Evolutionary conservation across 2,888 invertebrate species (phyloP), one percentile per base, ranked within the genome.

Genomic region (Acanthopleura granulata): DNA sequence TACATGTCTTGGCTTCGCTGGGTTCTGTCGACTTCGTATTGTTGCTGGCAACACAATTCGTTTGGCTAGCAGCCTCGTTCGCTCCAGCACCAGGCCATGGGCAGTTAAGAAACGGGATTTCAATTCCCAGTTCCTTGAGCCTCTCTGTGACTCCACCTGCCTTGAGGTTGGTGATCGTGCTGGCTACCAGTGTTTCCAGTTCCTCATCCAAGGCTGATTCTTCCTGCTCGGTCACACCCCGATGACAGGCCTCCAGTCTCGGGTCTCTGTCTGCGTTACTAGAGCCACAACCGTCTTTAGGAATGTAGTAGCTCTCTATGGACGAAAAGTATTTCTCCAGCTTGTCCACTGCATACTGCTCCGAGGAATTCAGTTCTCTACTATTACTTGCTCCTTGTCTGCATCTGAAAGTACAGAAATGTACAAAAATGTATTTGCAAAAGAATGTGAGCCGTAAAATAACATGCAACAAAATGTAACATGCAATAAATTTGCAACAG

Each of bases 71-170:
- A 66, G 40, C 62, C 12, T 70, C 25, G 18, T 27, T 40, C 15
- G 62, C 57, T 25, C 15, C 30, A 27, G 70, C 66, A 18, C 49
- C 29, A 62, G 62, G 61, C 0, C 69, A 66, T 0, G 72, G 22
- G 22, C 49, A 75, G 74, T 79, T 81, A 3, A 81, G 75, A 71
- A 82, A 83, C 30, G 77, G 77, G 16, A 84, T 76, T 77, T 86
- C 85, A 15, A 86, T 80, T 1, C 85, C 85, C n/a, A 86, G 76
- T 27, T 84, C 77, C 25, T 84, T 77, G 27, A 86, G 79, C 72
- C 84, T 79, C 18, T 84, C 82, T 29, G 87, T 86, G n/a, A 86
- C 74, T 27, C 87, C 86, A 15, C 83, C 86, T 25, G 83, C 85
- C 25, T 82, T 82, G n/a, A 85, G 40, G 30, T 79, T 83, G 11